Percentiles rank a stretch among this genome's conserved stretches.
Evolutionary conservation across 2,888 invertebrate genomes (phyloP).

Genomic region (Drosophila neonasuta): DNA sequence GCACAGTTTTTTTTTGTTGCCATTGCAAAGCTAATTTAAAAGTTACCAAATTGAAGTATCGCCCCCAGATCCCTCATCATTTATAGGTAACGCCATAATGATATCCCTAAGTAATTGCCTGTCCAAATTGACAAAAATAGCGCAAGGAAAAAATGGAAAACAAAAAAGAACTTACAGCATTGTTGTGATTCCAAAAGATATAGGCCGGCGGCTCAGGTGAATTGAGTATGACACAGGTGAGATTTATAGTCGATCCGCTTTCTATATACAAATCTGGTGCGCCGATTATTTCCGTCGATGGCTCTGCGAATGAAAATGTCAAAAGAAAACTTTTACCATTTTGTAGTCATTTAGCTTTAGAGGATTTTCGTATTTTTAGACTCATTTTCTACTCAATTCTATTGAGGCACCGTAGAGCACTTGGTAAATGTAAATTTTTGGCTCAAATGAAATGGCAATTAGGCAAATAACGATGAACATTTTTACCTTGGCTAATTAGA

Average conservation of each 20-base stretch:
- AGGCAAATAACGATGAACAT: constrained; percentile 35
- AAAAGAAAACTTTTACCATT: constrained; percentile 2
- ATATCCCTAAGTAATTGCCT: constrained; percentile 67
- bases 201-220: constrained; percentile 96
- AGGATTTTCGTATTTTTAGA: constrained; percentile 2
- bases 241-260: constrained; percentile 95
- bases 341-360: constrained; percentile 4
- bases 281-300: constrained; percentile 95
- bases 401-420: constrained; percentile 5
- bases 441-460: constrained; percentile 53
- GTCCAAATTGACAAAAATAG: constrained; percentile 36
- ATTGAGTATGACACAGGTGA: constrained; percentile 94
- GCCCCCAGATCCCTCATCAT: constrained; percentile 46
- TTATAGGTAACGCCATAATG: constrained; percentile 55
- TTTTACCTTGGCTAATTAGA: constrained; percentile 42
- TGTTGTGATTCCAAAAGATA: constrained; percentile 97
- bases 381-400: constrained; percentile 16
- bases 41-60: constrained; percentile 69
- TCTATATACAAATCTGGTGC: constrained; percentile 96
- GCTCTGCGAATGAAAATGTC: constrained; percentile 86
- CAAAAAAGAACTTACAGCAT: constrained; percentile 87
- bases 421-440: constrained; percentile 19
- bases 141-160: neutral
- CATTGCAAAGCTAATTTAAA: constrained; percentile 71
- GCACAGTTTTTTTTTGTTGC: constrained; percentile 35